Percentiles rank a stretch among this genome's conserved stretches.
phyloP scores from a whole-genome alignment of 2,888 invertebrate species.

The Stenolophus ochropezus region DNA sequence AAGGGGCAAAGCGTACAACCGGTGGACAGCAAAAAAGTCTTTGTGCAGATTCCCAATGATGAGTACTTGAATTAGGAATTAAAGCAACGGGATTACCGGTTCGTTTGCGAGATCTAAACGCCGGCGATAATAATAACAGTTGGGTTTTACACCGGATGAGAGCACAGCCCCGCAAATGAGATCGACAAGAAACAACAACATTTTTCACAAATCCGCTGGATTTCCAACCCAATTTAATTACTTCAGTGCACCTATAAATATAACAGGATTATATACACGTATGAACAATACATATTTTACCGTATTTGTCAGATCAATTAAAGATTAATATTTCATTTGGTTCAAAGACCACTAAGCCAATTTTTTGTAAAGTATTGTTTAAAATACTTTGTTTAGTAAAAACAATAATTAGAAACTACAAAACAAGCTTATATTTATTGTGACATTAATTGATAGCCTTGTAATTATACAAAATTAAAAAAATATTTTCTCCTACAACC shows the following conservation, averaged over 20 bases:
- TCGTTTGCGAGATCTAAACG: conserved; percentile 38
- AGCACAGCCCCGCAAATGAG: neutral
- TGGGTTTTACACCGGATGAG: conserved; percentile 1
- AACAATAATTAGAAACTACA: no score
- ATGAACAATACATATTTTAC: no score
- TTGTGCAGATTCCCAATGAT: conserved; percentile 44
- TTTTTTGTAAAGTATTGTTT: no score
- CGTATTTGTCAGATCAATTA: no score
- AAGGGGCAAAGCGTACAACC: neutral
- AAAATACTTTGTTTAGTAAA: no score
- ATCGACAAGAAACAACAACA: neutral
- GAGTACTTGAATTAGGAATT: conserved; percentile 53
- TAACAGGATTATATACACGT: no score
- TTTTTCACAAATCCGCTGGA: neutral
- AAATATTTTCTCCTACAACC: no score
- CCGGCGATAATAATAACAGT: conserved; percentile 35
- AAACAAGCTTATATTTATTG: no score
- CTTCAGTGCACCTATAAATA: neutral
- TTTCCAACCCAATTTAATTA: neutral
- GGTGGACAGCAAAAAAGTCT: conserved; percentile 26
- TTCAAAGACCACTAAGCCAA: no score
- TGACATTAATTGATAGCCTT: no score
- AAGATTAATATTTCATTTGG: no score
- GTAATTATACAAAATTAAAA: no score
- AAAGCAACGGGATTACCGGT: conserved; percentile 48